Base-by-base conservation (phyloP, 2,888 invertebrate species). In the Desoria tigrina region DNA sequence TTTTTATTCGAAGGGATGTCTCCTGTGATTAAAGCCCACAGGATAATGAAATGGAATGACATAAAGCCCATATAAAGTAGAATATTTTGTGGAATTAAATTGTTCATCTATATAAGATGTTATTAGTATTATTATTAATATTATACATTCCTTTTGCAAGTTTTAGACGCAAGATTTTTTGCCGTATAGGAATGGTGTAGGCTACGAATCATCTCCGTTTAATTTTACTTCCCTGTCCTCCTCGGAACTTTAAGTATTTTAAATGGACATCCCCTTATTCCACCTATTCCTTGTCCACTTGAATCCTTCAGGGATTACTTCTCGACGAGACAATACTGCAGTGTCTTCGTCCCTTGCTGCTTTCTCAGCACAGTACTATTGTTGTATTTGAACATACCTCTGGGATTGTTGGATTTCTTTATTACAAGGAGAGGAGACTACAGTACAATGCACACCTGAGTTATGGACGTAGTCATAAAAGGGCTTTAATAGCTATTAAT, bases 401-500 rank as follows among this genome's bases (percentile, higher is more conserved):
- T 45, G 4, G 45, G 45, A 45, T 4, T 7, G 6, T 11, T 32
- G 32, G 32, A 4, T 32, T 32, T 11, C 11, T 32, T 32, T 32
- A 32, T 32, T 32, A 18, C 16, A 45, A 11, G n/a, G 6, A 21
- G 16, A 11, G 45, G n/a, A 45, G 45, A 21, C 6, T 45, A 21
- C 6, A 21, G 6, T 45, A 21, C 6, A 21, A 18, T 45, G 9
- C 16, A 45, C 45, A 6, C 21, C 16, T 45, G 21, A 51, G 61
- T 66, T 45, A 67, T 71, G 66, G 67, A 71, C 71, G 70, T 69
- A 66, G 67, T 72, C 72, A 71, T 72, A 74, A 74, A 74, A 72
- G 71, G 71, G 63, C 66, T 66, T 72, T 65, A 65, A 71, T 65
- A 63, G 51, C 66, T 67, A 71, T 74, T 71, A 74, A 65, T 55